Percentiles rank a stretch among this genome's conserved stretches.
Conservation (phyloP, 92 coral and sea anemone species). For the Anthopleura xanthogrammica region DNA sequence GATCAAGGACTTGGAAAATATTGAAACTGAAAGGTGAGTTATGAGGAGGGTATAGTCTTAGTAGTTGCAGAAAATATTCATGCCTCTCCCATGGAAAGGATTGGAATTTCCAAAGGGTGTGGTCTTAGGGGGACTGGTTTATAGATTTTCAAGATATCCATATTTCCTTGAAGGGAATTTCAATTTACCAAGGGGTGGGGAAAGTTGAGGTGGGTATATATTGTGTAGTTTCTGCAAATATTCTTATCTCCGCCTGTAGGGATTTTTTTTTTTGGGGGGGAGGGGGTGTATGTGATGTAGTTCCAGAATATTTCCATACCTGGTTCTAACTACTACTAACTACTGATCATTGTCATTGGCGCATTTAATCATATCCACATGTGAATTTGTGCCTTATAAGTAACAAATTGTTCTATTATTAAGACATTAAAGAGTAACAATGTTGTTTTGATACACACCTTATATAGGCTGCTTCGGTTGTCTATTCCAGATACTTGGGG, state of each 20-base stretch:
- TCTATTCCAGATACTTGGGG: constrained; percentile 64
- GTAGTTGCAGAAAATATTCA: neutral
- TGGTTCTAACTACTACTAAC: too few species aligned
- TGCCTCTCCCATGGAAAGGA: neutral
- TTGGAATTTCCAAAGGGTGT: too few species aligned
- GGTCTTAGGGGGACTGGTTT: too few species aligned
- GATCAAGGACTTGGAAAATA: too few species aligned
- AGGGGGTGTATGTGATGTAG: neutral
- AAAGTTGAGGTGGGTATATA: neutral
- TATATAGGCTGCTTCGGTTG: constrained; percentile 56
- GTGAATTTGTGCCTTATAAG: too few species aligned
- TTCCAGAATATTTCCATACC: neutral
- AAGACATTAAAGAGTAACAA: neutral
- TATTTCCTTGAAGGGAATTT: neutral
- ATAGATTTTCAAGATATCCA: neutral
- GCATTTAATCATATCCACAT: too few species aligned
- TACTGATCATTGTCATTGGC: too few species aligned
- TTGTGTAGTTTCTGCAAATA: too few species aligned
- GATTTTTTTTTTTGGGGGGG: neutral
- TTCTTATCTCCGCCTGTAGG: too few species aligned
- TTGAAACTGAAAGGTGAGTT: too few species aligned
- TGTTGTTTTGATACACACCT: constrained; percentile 34
- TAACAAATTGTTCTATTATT: too few species aligned
- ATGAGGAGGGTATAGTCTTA: neutral
- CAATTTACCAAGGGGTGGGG: too few species aligned